Conservation (phyloP, 2,797 vertebrate species). For the Delichon dasypus region DNA sequence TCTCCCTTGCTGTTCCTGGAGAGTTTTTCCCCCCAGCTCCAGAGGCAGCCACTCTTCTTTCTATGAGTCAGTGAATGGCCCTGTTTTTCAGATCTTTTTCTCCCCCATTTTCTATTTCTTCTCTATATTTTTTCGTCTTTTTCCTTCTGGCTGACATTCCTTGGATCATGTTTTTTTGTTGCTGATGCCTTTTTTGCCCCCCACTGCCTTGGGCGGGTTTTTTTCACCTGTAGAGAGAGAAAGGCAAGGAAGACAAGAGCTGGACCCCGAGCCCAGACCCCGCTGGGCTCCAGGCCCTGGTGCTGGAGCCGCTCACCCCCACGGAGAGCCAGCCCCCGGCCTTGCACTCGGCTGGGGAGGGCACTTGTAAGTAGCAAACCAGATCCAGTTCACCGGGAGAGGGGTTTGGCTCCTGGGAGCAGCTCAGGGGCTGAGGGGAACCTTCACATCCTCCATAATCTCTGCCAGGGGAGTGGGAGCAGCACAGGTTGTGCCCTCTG, state of each 20-base stretch:
- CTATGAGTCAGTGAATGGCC: neutral
- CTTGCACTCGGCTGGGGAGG: slow-evolving; percentile 28
- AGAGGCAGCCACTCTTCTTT: neutral
- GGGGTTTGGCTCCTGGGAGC: neutral
- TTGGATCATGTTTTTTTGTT: slow-evolving; percentile 42
- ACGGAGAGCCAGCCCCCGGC: slow-evolving; percentile 79
- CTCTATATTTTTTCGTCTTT: neutral
- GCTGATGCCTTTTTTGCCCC: slow-evolving; percentile 73
- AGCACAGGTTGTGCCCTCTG: neutral
- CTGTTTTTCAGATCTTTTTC: slow-evolving; percentile 12
- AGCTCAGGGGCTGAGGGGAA: neutral
- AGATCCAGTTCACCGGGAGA: neutral
- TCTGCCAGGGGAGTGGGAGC: neutral
- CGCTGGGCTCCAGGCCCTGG: slow-evolving; percentile 79
- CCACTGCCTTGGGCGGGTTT: slow-evolving; percentile 51
- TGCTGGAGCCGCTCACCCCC: slow-evolving; percentile 77
- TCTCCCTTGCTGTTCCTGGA: neutral
- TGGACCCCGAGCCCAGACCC: slow-evolving; percentile 75
- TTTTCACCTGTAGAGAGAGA: slow-evolving; percentile 83
- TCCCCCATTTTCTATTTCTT: neutral
- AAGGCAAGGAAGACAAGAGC: slow-evolving; percentile 82
- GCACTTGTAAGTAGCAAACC: slow-evolving; percentile 71
- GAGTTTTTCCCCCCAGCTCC: neutral
- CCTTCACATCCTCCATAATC: fast-evolving
- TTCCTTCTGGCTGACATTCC: neutral